Evolutionary conservation across 64 coral and sea anemone genomes (phyloP).

Genomic region (Porites lutea): DNA sequence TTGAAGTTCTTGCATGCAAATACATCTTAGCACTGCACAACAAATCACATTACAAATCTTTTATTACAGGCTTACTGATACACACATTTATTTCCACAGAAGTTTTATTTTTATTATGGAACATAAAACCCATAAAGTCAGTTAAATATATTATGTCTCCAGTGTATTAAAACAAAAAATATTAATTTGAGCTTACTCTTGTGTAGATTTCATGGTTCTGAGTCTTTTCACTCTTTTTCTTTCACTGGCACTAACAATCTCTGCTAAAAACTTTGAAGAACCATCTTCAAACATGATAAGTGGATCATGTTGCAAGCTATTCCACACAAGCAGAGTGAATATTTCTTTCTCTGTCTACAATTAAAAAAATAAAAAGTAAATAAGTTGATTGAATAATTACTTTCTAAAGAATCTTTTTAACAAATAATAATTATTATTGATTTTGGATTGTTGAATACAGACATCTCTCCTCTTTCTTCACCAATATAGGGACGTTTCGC

Average conservation of each 20-base stretch:
- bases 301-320: not conserved
- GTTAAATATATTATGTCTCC: too few relatives aligned
- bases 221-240: not conserved
- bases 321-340: constrained; percentile 22
- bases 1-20: too few relatives aligned
- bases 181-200: constrained; percentile 10
- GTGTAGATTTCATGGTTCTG: not conserved
- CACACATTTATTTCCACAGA: too few relatives aligned
- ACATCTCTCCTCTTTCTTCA: too few relatives aligned
- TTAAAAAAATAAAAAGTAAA: not conserved
- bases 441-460: too few relatives aligned
- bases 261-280: constrained; percentile 13
- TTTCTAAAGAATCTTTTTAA: not conserved
- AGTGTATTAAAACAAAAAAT: not conserved
- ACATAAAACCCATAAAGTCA: too few relatives aligned
- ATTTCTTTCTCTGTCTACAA: constrained; percentile 9
- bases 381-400: not conserved
- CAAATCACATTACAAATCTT: too few relatives aligned
- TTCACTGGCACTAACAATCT: not conserved
- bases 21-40: too few relatives aligned
- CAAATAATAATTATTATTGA: not conserved
- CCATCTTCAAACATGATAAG: constrained; percentile 43
- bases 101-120: too few relatives aligned
- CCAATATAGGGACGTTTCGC: too few relatives aligned
- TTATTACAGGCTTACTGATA: too few relatives aligned